phyloP scores from a whole-genome alignment of 2,888 invertebrate genomes.

The Chrysotoxum bicinctum region DNA sequence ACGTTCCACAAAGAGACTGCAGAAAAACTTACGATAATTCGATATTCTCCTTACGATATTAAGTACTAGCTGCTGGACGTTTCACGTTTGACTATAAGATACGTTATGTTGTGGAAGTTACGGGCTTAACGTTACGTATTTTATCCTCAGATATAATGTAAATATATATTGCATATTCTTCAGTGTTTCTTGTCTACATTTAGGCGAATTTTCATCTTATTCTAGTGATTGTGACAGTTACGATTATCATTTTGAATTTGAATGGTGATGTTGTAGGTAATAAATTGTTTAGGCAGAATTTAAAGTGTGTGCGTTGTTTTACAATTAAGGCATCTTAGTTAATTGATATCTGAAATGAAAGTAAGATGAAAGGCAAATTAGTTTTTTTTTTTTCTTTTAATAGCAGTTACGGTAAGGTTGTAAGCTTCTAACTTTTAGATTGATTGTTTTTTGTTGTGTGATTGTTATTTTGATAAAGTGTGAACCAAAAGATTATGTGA shows the following conservation, averaged over 20 bases:
- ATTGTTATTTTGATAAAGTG: no score
- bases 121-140: constrained; percentile 18
- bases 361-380: neutral
- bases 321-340: constrained; percentile 57
- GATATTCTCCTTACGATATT: constrained; percentile 16
- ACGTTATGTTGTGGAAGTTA: constrained; percentile 17
- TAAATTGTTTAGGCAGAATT: neutral
- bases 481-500: no score
- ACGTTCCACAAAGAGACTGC: constrained; percentile 42
- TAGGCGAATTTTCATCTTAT: constrained; percentile 51
- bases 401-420: no score
- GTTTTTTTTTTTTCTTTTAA: neutral
- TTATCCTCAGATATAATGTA: constrained; percentile 37
- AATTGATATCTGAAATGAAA: constrained; percentile 47
- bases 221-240: constrained; percentile 41
- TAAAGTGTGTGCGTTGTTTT: constrained; percentile 17
- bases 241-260: constrained; percentile 27
- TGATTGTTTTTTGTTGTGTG: no score
- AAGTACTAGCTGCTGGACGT: no score
- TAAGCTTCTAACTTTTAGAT: no score
- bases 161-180: constrained; percentile 39
- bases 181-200: constrained; percentile 17
- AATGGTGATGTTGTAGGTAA: neutral
- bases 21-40: neutral
- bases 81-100: neutral